Base-by-base conservation (phyloP, 2,113 vertebrate species). In the Epinephelus fuscoguttatus region DNA sequence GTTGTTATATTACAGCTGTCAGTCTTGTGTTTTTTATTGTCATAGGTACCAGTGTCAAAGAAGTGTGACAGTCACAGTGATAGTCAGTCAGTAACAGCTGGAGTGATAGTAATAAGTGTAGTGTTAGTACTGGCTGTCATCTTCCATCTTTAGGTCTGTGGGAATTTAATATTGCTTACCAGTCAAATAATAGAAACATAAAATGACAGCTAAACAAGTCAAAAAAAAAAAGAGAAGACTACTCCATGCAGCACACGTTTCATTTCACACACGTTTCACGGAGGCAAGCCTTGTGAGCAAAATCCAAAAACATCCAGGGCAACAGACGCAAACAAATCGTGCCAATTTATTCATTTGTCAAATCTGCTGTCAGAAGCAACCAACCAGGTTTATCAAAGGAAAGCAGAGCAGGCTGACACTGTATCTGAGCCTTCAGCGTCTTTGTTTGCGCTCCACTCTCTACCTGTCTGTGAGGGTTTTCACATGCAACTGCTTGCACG, bases 401-500 rank as follows among this genome's bases (percentile, higher is more conserved):
- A 88, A 84, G 70, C 70, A 33, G 57, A 69, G 47, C 42, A 21
- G 47, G 53, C 70, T 53, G 56, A 86, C 68, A 80, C 19, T n/a
- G n/a, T 72, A 82, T 78, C 71, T 57, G 78, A 84, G 49, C 50
- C 30, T 50, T 74, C 52, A 50, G 59, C 11, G 66, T 84, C 80
- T 85, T 78, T 91, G 74, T 90, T 84, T 90, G 79, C 63, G 82
- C 70, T 84, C 69, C 70, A 80, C 78, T 66, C 85, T 89, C 85
- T 84, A 88, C 79, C 89, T 86, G 90, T 86, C 77, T 88, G 78
- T 73, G 73, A 91, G 67, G 42, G 84, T 82, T 92, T 88, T 80
- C 94, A 89, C 92, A 94, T 94, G 94, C 93, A 94, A 93, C 88
- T 92, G 94, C 94, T 88, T 95, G 94, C 85, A 93, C 68, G 42